A percentile compares a stretch with the other conserved stretches of the same genome.
phyloP scores from a whole-genome alignment of 1,140 invertebrate species.

The Eriosoma lanigerum region DNA sequence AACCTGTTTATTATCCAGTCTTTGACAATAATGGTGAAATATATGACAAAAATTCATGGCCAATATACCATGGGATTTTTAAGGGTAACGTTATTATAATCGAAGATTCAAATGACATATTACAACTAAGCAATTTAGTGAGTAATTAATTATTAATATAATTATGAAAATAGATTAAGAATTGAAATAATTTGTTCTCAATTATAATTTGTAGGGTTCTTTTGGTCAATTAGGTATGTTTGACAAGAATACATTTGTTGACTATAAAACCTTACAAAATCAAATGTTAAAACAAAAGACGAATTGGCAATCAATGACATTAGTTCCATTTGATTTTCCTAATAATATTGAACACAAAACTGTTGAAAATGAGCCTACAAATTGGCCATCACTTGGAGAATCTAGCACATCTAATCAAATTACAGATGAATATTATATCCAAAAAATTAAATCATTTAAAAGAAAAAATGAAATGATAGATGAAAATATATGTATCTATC shows the following conservation, averaged over 20 bases:
- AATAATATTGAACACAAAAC: not conserved
- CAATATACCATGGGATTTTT: constrained; percentile 24
- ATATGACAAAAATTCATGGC: not conserved
- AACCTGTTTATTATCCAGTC: not conserved
- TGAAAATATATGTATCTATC: no score
- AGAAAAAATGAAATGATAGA: not conserved
- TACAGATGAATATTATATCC: no score
- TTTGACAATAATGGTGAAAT: not conserved
- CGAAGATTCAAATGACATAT: constrained; percentile 10
- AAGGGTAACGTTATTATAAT: not conserved
- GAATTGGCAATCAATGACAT: constrained; percentile 23
- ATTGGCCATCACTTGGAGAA: no score
- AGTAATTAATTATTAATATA: not conserved
- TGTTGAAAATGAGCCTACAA: not conserved
- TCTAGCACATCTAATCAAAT: no score
- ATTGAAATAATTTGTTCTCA: not conserved
- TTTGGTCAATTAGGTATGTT: constrained; percentile 23
- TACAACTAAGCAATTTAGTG: not conserved
- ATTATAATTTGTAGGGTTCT: constrained; percentile 33
- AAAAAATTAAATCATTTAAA: not conserved
- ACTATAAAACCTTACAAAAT: constrained; percentile 14
- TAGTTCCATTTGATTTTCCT: constrained; percentile 23
- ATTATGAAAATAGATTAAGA: no score
- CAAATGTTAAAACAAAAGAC: constrained; percentile 6
- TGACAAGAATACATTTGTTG: not conserved